phyloP scores from a whole-genome alignment of 2,888 invertebrate species.

The Brachyopa scutellaris region DNA sequence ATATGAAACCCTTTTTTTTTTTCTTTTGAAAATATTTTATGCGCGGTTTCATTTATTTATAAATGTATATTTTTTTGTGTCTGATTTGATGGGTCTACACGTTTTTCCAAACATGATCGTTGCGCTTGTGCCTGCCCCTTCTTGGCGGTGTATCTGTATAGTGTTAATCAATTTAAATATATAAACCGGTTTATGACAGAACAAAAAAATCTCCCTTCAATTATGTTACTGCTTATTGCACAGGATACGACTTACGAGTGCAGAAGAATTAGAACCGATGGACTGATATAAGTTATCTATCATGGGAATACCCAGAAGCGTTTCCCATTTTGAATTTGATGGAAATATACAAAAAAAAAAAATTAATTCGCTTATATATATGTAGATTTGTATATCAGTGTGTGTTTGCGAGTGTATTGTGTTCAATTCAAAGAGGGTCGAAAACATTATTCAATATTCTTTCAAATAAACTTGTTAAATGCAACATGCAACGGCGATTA shows the following conservation, averaged over 20 bases:
- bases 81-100: slow-evolving; percentile 6
- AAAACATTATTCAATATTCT: too few species aligned
- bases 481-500: slow-evolving; percentile 24
- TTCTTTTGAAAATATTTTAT: slow-evolving; percentile 16
- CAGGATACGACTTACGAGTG: too few species aligned
- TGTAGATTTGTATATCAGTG: slow-evolving; percentile 11
- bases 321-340: slow-evolving; percentile 62
- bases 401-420: slow-evolving; percentile 4
- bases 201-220: slow-evolving; percentile 33
- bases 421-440: slow-evolving; percentile 45
- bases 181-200: slow-evolving; percentile 56
- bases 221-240: not conserved
- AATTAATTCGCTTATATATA: slow-evolving; percentile 50
- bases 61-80: slow-evolving; percentile 1
- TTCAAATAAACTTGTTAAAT: slow-evolving; percentile 2
- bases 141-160: slow-evolving; percentile 36
- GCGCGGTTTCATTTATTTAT: slow-evolving; percentile 32
- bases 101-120: slow-evolving; percentile 27
- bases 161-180: slow-evolving; percentile 67
- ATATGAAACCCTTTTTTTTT: slow-evolving; percentile 47
- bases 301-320: slow-evolving; percentile 59
- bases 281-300: slow-evolving; percentile 56
- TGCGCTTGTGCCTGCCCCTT: slow-evolving; percentile 16
- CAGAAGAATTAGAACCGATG: slow-evolving; percentile 30
- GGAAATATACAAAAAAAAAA: slow-evolving; percentile 24